These are phyloP conservation scores for Diaprepes abbreviatus DNA, from an alignment of 2,888 invertebrate genomes.

Conservation along the genomic window DNA sequence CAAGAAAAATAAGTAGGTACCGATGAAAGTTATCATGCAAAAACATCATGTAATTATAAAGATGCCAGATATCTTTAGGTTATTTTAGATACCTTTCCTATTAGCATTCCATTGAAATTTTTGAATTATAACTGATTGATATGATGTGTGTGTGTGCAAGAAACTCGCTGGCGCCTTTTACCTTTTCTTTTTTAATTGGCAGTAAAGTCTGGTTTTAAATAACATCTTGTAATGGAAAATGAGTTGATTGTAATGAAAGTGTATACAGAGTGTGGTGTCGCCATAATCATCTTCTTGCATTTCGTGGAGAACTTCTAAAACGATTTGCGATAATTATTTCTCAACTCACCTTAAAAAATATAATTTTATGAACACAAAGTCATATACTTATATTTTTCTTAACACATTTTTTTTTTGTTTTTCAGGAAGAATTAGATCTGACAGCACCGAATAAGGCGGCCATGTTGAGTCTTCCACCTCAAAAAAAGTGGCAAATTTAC, in stretches of 20 bases:
- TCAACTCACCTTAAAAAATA: too few species aligned
- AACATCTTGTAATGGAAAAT: not conserved
- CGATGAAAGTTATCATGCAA: constrained; percentile 1
- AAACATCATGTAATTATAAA: constrained; percentile 8
- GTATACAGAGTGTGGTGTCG: too few species aligned
- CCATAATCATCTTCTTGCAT: too few species aligned
- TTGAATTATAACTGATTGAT: constrained; percentile 18
- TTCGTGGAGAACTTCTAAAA: too few species aligned
- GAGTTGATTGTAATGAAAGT: not conserved
- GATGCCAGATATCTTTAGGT: not conserved
- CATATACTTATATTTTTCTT: too few species aligned
- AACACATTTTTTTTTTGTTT: constrained; percentile 50
- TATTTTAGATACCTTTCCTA: constrained; percentile 13
- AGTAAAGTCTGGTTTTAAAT: not conserved
- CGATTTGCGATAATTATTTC: too few species aligned
- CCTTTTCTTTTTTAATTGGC: constrained; percentile 4
- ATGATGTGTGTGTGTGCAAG: constrained; percentile 13
- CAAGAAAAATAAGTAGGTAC: not conserved
- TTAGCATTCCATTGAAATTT: constrained; percentile 4
- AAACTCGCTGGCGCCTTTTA: constrained; percentile 5
- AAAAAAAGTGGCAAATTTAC: constrained; percentile 98
- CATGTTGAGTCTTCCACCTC: constrained; percentile 92
- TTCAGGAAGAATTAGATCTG: constrained; percentile 91
- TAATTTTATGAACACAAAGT: too few species aligned
- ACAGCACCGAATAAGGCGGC: constrained; percentile 95